Evolutionary conservation across 92 coral and sea anemone genomes (phyloP).

Genomic region (Porites evermanni): DNA sequence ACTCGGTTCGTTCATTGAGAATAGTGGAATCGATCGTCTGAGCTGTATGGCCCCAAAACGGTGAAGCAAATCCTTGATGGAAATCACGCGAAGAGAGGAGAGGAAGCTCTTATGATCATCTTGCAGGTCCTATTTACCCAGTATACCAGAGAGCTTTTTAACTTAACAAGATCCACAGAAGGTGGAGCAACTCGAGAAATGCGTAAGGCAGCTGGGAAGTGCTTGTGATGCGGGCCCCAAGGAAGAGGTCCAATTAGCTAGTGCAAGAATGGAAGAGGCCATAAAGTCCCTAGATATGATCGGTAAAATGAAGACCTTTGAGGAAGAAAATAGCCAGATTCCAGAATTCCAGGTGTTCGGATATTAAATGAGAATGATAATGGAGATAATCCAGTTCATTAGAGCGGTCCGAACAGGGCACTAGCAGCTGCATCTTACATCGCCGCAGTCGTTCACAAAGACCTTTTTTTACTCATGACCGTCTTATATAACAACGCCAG

Average conservation of each 20-base stretch:
- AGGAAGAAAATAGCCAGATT: conserved; percentile 43
- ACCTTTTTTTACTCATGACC: conserved; percentile 56
- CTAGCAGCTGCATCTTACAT: conserved; percentile 69
- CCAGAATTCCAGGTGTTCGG: conserved; percentile 59
- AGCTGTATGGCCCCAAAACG: conserved; percentile 59
- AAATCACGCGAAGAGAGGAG: conserved; percentile 66
- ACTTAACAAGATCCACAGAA: conserved; percentile 25
- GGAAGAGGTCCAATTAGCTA: too few relatives aligned
- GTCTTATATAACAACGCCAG: conserved; percentile 52
- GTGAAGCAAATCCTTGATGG: conserved; percentile 65
- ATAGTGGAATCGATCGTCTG: conserved; percentile 57
- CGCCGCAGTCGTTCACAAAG: conserved; percentile 53
- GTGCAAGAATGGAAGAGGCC: conserved; percentile 27
- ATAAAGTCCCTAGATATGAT: conserved; percentile 37
- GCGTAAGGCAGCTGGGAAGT: conserved; percentile 27
- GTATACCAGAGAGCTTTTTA: conserved; percentile 60
- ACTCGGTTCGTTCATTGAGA: conserved; percentile 44
- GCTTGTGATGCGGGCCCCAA: neutral
- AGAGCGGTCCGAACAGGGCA: conserved; percentile 71
- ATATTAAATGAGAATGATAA: conserved; percentile 52
- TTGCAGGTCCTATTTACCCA: conserved; percentile 35
- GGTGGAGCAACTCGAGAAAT: conserved; percentile 26
- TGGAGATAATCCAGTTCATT: conserved; percentile 60
- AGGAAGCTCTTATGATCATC: neutral
- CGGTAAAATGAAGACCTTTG: conserved; percentile 53